Evolutionary conservation across 2,888 invertebrate genomes (phyloP), one percentile per base, ranked within the genome.

Genomic region (Rhaphigaster nebulosa): DNA sequence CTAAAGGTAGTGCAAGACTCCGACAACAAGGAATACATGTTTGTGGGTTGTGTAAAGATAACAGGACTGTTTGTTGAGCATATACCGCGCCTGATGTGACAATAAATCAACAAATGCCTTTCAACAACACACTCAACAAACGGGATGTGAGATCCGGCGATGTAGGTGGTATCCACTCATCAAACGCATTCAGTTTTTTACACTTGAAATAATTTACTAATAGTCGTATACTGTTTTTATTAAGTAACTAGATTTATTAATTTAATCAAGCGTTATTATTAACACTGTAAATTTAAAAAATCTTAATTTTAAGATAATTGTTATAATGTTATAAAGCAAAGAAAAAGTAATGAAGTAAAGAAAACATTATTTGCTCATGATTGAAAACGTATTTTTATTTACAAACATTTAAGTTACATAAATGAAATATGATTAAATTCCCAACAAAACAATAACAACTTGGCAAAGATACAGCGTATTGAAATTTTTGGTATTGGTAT

Each of bases 81-180:
- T 45, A 50, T 34, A 80, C 80, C 13, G 26, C n/a, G 6, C n/a
- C 45, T 84, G 84, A 84, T 84, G 84, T 84, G 84, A 84, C 45
- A 45, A 45, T 84, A 50, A 84, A 84, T 84, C 84, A 84, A 84
- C 45, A 84, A 76, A 76, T 76, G 70, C 70, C 70, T 76, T 76
- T 76, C 70, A 76, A 76, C 70, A 84, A 84, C 84, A 80, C 80
- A 84, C 84, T 84, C 45, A 38, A 38, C 70, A 76, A 76, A 38
- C 20, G 70, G 70, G 2, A 76, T 34, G 70, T 76, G 38, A 38
- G 38, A 38, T 38, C 34, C 70, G 70, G 34, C 15, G 6, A 38
- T 38, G 70, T 38, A 76, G 70, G 70, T 76, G 20, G 70, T 76
- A 34, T 76, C 20, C 10, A 76, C 38, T 20, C 34, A 20, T 76